Evolutionary conservation across 2,888 invertebrate genomes (phyloP), one percentile per base, ranked within the genome.

Genomic region (Agrypnus murinus): DNA sequence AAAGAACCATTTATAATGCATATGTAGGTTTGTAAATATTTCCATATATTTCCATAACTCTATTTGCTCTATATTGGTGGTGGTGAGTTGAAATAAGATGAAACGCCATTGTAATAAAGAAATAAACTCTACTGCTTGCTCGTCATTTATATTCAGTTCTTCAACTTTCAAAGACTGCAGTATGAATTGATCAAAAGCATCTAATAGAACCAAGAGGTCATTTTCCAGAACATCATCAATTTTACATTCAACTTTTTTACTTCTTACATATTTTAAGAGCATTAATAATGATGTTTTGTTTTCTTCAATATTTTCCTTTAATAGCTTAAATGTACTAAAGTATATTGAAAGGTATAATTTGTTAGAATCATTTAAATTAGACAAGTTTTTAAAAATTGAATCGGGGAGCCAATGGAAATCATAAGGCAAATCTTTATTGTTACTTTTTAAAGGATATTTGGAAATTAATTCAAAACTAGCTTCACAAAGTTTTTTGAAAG

Each of bases 1-100:
- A 14, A 88, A 84, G 38, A 94, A 81, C 94, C 94, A 95, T 82
- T 91, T 92, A 77, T 90, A 92, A 80, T 94, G 93, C 9, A 93
- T 86, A 74, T 89, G 87, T 0, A 94, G 79, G 59, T 90, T 86
- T n/a, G 90, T 88, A 45, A 90, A 84, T 1, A 91, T 84, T 70
- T 90, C 89, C 58, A 89, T 74, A 19, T 76, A 74, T 15, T 81
- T 67, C 12, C 62, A 45, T 5, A 68, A n/a, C 2, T 71, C 76
- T 9, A 77, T 63, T 32, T 78, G 75, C 25, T 75, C 77, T 7
- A 80, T 72, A 48, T 78, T 75, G 9, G 72, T 64, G 86, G 71
- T 87, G 85, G 45, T 88, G 75, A 74, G 86, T 81, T 74, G 82
- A 79, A 59, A 82, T 78, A 75, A 74, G 14, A 75, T 38, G 68